Evolutionary conservation across 2,113 vertebrate genomes (phyloP), one percentile per base, ranked within the genome.

Genomic region (Gracilinanus agilis): DNA sequence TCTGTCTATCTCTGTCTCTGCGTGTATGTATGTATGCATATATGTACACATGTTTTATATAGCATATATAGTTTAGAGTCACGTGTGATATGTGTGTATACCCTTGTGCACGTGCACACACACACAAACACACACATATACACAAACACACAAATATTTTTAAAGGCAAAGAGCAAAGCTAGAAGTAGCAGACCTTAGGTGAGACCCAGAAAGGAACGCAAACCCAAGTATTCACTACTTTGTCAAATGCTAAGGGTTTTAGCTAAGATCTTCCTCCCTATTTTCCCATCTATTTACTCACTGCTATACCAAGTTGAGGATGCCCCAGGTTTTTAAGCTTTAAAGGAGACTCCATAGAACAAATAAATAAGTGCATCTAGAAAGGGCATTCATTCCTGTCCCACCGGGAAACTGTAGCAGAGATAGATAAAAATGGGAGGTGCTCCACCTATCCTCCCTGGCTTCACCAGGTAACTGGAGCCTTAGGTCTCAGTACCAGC

Each of bases 391-490:
- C n/a, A 40, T 83, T n/a, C 13, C 67, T 83, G 67, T 83, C 0
- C 90, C 54, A 90, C 0, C 21, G 89, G 40, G 55, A 93, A 95
- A 93, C 90, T 75, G 2, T 44, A 95, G n/a, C 55, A 94, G 92
- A 96, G 44, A 91, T 54, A 88, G 90, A 91, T 91, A 34, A 61
- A 89, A 75, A n/a, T n/a, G 34, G n/a, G 34, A 1, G 7, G 34
- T n/a, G 67, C 16, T 83, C 40, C 19, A 83, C 67, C n/a, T 83
- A 34, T 40, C n/a, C 16, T 40, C 23, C n/a, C 16, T 40, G 7
- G 34, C n/a, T 83, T 40, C 40, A n/a, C 19, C 67, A 83, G 6
- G 6, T 2, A 23, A 83, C 40, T 23, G 3, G 7, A n/a, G 67
- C 19, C 67, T 23, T 23, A 40, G n/a, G 16, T 83, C 19, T 83